phyloP scores from a whole-genome alignment of 1,140 invertebrate genomes.

The Sycophila sp. region DNA sequence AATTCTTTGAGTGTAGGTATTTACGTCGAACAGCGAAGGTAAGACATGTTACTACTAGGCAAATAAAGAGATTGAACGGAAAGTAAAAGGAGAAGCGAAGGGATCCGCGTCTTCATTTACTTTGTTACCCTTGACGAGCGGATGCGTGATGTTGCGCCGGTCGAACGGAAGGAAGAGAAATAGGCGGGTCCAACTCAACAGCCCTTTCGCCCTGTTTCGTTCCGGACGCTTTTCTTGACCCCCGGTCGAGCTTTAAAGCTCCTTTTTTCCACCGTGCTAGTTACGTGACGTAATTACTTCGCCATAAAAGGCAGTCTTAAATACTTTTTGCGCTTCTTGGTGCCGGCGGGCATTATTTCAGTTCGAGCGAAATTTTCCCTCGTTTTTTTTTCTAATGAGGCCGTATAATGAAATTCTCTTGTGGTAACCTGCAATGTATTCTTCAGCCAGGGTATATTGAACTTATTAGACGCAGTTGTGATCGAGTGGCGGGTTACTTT shows the following conservation, averaged over 20 bases:
- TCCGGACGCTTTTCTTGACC: slow-evolving; percentile 3
- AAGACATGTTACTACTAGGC: too few species aligned
- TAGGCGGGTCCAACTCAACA: not conserved
- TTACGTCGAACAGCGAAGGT: too few species aligned
- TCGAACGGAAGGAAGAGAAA: slow-evolving; percentile 6
- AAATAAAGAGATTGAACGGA: too few species aligned
- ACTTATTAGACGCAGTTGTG: too few species aligned
- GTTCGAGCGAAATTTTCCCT: slow-evolving; percentile 8
- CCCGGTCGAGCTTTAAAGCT: slow-evolving; percentile 9
- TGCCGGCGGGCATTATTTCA: not conserved
- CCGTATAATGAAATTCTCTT: not conserved
- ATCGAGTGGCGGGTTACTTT: too few species aligned
- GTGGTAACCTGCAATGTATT: too few species aligned
- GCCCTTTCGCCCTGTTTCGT: not conserved
- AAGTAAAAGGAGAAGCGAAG: not conserved
- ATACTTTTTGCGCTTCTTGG: not conserved
- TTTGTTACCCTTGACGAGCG: not conserved
- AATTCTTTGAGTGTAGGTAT: too few species aligned
- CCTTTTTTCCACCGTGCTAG: slow-evolving; percentile 9
- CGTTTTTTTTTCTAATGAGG: not conserved
- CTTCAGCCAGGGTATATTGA: too few species aligned
- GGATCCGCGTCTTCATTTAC: not conserved
- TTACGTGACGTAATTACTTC: slow-evolving; percentile 30
- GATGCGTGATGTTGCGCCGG: not conserved
- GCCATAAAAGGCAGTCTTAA: not conserved